These are phyloP conservation scores for Ectemnius continuus DNA, from an alignment of 2,888 invertebrate species.

Conservation along the genomic window DNA sequence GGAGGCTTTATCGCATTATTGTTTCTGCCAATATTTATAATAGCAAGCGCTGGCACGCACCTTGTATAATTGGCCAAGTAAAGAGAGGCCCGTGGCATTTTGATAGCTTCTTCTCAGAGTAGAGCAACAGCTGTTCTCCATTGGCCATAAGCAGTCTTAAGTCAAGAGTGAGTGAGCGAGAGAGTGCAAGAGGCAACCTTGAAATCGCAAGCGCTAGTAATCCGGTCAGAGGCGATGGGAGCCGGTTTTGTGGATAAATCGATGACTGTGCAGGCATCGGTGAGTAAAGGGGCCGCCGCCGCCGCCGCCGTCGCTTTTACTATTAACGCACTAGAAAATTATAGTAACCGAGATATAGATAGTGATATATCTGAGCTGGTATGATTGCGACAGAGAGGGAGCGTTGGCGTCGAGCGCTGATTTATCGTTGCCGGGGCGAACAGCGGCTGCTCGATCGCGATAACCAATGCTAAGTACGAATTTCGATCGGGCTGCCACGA, in stretches of 20 bases:
- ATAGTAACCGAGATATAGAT: no score
- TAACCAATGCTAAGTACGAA: not conserved
- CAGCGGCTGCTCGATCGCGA: not conserved
- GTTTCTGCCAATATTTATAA: slow-evolving; percentile 7
- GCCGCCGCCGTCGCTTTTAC: no score
- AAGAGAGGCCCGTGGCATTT: no score
- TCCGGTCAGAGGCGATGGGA: no score
- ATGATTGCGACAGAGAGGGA: no score
- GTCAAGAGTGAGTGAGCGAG: not conserved
- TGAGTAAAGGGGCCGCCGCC: no score
- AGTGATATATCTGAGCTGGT: no score
- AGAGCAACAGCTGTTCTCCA: not conserved
- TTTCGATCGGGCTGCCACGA: not conserved
- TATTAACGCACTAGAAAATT: no score
- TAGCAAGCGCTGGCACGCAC: no score
- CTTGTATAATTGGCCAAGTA: no score
- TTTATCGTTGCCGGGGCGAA: not conserved
- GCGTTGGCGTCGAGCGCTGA: not conserved
- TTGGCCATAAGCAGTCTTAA: not conserved
- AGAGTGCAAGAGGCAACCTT: not conserved
- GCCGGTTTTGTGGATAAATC: slow-evolving; percentile 2
- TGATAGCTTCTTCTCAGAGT: not conserved
- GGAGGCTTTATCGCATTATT: not conserved
- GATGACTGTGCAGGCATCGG: not conserved
- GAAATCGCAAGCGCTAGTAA: no score